Conservation (phyloP, 2,797 vertebrate genomes). For the Pterois miles region DNA sequence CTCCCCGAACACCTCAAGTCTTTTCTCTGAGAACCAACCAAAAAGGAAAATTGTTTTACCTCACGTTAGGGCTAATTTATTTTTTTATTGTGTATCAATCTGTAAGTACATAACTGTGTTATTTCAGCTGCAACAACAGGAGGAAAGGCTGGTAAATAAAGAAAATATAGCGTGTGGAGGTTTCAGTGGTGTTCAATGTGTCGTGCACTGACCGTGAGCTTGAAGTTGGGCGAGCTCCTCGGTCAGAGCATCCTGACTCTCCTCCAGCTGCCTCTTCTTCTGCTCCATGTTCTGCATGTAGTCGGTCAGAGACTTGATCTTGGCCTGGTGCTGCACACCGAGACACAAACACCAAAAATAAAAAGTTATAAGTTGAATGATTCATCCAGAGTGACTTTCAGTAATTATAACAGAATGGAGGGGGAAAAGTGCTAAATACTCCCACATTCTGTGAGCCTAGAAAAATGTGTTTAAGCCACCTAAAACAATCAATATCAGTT, state of each 20-base stretch:
- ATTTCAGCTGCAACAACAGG: neutral
- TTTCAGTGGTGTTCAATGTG: too few species aligned
- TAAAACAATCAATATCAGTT: too few species aligned
- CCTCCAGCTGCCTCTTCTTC: constrained; percentile 92
- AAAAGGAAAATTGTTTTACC: neutral
- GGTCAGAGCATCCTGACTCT: constrained; percentile 88
- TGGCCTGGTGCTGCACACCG: constrained; percentile 88
- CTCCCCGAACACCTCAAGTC: constrained; percentile 88
- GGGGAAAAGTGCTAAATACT: too few species aligned
- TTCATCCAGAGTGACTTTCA: too few species aligned
- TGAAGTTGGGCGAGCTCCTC: constrained; percentile 90
- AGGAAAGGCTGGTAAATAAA: neutral
- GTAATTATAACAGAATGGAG: too few species aligned
- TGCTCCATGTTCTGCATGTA: constrained; percentile 97
- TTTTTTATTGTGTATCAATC: too few species aligned
- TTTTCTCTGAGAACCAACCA: constrained; percentile 84
- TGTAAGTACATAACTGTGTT: neutral
- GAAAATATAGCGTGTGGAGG: neutral
- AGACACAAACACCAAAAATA: too few species aligned
- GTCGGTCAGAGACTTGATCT: constrained; percentile 94
- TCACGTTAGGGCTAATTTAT: too few species aligned
- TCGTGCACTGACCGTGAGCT: constrained; percentile 81
- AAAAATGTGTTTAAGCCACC: too few species aligned
- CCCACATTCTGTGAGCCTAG: too few species aligned
- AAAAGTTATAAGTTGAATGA: too few species aligned